A percentile compares a stretch with the other conserved stretches of the same genome.
Conservation (phyloP, 1,140 invertebrate genomes). For the Cydia pomonella region DNA sequence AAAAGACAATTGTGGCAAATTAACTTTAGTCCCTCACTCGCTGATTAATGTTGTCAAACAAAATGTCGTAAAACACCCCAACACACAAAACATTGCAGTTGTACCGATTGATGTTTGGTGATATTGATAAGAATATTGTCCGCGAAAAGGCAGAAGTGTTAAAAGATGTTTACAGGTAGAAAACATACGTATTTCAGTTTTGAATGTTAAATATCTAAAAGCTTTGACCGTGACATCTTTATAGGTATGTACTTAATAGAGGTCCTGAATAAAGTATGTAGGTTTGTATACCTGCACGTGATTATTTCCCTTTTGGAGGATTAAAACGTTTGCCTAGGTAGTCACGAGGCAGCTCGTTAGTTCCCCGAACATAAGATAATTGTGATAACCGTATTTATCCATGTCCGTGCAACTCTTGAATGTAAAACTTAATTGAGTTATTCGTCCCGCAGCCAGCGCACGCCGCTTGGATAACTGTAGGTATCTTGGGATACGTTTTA, state of each 20-base stretch:
- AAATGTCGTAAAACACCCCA: background rate
- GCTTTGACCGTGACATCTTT: too few relatives aligned
- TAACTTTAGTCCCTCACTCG: constrained; percentile 43
- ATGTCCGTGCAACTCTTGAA: constrained; percentile 62
- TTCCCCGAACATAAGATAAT: constrained; percentile 64
- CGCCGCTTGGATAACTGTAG: constrained; percentile 16
- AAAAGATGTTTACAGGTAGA: too few relatives aligned
- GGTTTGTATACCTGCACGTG: background rate
- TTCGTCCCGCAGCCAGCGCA: constrained; percentile 47
- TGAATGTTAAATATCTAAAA: too few relatives aligned
- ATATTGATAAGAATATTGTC: too few relatives aligned
- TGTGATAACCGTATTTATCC: constrained; percentile 70
- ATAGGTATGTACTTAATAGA: background rate
- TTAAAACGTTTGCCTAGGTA: constrained; percentile 42
- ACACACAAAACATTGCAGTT: background rate
- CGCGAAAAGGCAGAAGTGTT: too few relatives aligned
- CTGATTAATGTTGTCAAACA: constrained; percentile 33
- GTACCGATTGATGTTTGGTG: too few relatives aligned
- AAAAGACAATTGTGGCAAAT: constrained; percentile 47
- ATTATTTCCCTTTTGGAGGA: constrained; percentile 32
- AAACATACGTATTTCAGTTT: too few relatives aligned
- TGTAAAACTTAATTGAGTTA: constrained; percentile 75
- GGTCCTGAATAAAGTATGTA: background rate
- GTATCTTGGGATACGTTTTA: constrained; percentile 34
- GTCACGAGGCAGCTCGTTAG: constrained; percentile 57